Percentiles rank a stretch among this genome's conserved stretches.
Evolutionary conservation across 2,113 vertebrate genomes (phyloP).

Genomic region (Anarhynchus alexandrinus): DNA sequence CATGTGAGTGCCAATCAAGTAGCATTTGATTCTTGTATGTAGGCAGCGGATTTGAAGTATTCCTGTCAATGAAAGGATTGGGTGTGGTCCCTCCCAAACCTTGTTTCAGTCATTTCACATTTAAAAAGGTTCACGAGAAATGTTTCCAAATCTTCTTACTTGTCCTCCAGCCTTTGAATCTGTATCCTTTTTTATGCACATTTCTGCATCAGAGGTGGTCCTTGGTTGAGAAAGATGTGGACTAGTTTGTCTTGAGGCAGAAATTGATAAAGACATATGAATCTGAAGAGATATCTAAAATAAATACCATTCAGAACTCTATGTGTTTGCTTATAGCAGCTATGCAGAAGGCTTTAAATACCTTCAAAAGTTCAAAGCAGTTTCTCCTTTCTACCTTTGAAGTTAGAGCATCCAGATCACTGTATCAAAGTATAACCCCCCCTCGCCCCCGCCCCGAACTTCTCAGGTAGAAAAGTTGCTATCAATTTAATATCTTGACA

Average conservation of each 20-base stretch:
- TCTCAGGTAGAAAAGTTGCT: not conserved
- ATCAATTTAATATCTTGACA: not conserved
- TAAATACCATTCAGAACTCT: not conserved
- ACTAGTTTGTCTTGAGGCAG: not conserved
- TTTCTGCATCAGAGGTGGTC: not conserved
- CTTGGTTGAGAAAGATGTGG: not conserved
- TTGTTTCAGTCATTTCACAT: not conserved
- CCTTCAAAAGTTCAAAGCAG: not conserved
- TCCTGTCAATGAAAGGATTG: not conserved
- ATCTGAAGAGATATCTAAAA: not conserved
- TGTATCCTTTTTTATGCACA: not conserved
- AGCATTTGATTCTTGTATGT: not conserved
- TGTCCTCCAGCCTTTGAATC: not conserved
- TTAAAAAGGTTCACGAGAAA: not conserved
- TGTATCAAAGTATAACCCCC: not conserved
- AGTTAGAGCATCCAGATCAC: not conserved
- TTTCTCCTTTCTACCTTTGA: not conserved
- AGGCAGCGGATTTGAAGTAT: not conserved
- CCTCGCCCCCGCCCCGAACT: rapidly evolving
- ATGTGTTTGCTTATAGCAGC: not conserved
- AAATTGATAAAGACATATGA: not conserved
- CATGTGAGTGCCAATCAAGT: not conserved
- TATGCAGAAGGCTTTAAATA: not conserved
- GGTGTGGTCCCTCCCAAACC: not conserved
- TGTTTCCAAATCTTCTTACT: not conserved